Percentiles rank a stretch among this genome's conserved stretches.
phyloP scores from a whole-genome alignment of 2,113 vertebrate genomes.

The Dicrurus megarhynchus region DNA sequence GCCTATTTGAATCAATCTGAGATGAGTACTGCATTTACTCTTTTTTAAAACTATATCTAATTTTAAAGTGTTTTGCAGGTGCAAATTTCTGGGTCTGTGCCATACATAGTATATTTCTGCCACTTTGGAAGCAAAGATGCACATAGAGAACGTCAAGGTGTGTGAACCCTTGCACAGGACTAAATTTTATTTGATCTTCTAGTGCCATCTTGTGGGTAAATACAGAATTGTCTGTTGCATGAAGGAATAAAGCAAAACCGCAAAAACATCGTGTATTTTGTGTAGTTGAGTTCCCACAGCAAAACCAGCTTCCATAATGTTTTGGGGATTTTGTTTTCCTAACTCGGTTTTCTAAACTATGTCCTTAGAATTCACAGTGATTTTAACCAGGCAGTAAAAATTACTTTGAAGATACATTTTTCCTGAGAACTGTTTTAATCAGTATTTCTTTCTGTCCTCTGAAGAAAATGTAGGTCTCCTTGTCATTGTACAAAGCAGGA shows the following conservation, averaged over 20 bases:
- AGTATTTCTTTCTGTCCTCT: neutral
- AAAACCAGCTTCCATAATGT: neutral
- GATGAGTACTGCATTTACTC: neutral
- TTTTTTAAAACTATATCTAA: neutral
- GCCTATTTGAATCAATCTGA: neutral
- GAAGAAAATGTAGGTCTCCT: neutral
- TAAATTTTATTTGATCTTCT: neutral
- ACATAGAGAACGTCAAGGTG: neutral
- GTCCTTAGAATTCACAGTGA: neutral
- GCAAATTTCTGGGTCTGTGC: neutral
- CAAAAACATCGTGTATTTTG: rapidly evolving
- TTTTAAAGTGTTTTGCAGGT: neutral
- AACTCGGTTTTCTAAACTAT: neutral
- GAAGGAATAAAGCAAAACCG: neutral
- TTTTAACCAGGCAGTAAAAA: neutral
- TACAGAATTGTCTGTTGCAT: neutral
- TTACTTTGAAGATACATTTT: neutral
- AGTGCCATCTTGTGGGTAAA: slow-evolving; percentile 5
- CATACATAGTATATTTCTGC: neutral
- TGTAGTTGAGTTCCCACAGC: neutral
- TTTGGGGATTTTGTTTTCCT: neutral
- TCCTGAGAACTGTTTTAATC: neutral
- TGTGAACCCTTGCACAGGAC: rapidly evolving
- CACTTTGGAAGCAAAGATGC: neutral
- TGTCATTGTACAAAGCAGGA: rapidly evolving